Base-by-base conservation (phyloP, 2,797 vertebrate genomes). In the Acanthurus tractus region DNA sequence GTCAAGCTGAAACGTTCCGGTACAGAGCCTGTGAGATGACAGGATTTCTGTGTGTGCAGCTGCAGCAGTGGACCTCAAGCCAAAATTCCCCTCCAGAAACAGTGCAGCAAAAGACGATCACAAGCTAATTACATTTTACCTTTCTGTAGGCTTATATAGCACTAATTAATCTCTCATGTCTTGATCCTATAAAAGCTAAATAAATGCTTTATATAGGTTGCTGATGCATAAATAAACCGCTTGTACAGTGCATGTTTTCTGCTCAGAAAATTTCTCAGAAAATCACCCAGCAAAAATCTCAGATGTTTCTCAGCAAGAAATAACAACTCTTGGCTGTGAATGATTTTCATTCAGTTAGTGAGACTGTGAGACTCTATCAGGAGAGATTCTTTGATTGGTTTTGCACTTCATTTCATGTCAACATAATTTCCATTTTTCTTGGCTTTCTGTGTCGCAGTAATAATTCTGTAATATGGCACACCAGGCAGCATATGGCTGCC, bases 401-500 rank as follows among this genome's bases (percentile, higher is more conserved):
- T 82, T 81, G 56, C 70, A 59, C 71, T 79, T 86, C 59, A 68
- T 83, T 89, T 70, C 20, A 11, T 85, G 72, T 83, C 75, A 84
- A 81, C 81, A 81, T 65, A 48, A 78, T 87, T 90, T 88, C 67
- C 70, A 84, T 90, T 89, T 89, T 89, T 88, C 85, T 86, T 81
- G 38, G n/a, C 66, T 87, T 85, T 84, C 70, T 79, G 70, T 85
- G 78, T 87, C 3, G 74, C 86, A 82, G 89, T 85, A 82, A 90
- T 92, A 88, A 89, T 79, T 92, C 83, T 86, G 82, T 89, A 83
- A 89, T 85, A 66, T 83, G 83, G 82, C 40, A 36, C 86, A 81
- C 84, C 83, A 84, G 82, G 66, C 89, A 86, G 87, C 93, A 94
- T 93, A 92, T 92, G 94, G 92, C 86, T 92, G 90, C 89, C 91